Conservation (phyloP, 1,140 invertebrate genomes). For the Drosophila grimshawi region DNA sequence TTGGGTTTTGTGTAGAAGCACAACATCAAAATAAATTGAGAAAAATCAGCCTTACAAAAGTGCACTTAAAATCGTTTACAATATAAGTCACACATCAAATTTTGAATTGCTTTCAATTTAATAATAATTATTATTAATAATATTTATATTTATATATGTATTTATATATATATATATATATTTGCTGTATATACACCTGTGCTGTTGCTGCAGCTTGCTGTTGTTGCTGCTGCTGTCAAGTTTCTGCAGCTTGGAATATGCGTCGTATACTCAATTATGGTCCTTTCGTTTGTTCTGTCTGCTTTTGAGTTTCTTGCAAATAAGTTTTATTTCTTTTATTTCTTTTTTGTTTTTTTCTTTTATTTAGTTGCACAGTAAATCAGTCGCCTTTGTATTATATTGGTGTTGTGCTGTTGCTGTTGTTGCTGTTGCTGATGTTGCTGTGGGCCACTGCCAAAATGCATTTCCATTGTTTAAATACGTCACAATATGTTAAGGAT, state of each 20-base stretch:
- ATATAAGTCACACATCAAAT: slow-evolving; percentile 52
- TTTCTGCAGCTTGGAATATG: slow-evolving; percentile 63
- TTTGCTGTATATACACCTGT: slow-evolving; percentile 34
- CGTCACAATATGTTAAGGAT: slow-evolving; percentile 46
- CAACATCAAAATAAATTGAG: slow-evolving; percentile 83
- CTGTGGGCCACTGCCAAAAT: slow-evolving; percentile 27
- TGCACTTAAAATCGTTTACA: slow-evolving; percentile 77
- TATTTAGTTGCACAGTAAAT: slow-evolving; percentile 47
- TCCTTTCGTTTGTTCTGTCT: slow-evolving; percentile 5
- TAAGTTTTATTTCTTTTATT: slow-evolving; percentile 2
- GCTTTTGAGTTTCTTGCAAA: background rate
- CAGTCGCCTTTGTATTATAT: slow-evolving; percentile 38
- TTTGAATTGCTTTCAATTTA: slow-evolving; percentile 57
- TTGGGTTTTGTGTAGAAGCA: slow-evolving; percentile 71
- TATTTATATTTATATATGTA: slow-evolving; percentile 17
- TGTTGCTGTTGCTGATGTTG: slow-evolving; percentile 33
- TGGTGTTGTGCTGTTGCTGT: slow-evolving; percentile 21
- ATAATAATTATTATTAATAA: slow-evolving; percentile 14
- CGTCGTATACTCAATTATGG: slow-evolving; percentile 62
- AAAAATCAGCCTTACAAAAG: slow-evolving; percentile 84
- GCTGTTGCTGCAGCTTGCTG: slow-evolving; percentile 18
- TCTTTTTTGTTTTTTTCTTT: slow-evolving; percentile 6
- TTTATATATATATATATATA: slow-evolving; percentile 18
- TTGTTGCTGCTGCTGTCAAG: slow-evolving; percentile 11
- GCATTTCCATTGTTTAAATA: slow-evolving; percentile 31